A percentile compares a stretch with the other conserved stretches of the same genome.
phyloP scores from a whole-genome alignment of 2,888 invertebrate species.

The Drosophila siamana region DNA sequence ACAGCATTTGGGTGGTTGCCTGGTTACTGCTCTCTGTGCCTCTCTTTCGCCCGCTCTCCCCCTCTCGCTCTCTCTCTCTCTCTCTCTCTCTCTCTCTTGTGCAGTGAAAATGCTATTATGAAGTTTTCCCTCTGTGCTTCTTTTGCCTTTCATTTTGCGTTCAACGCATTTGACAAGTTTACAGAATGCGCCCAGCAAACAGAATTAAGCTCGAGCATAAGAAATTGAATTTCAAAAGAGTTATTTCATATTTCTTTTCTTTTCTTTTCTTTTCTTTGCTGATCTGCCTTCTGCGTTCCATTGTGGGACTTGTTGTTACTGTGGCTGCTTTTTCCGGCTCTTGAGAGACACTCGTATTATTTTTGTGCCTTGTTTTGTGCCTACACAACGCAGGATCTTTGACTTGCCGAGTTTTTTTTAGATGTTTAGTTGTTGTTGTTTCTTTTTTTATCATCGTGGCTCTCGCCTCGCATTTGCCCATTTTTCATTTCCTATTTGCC shows the following conservation, averaged over 20 bases:
- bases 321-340: constrained; percentile 1
- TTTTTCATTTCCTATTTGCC: constrained; percentile 33
- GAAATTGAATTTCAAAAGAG: constrained; percentile 78
- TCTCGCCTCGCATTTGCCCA: constrained; percentile 10
- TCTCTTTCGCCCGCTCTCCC: not conserved
- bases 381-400: not conserved
- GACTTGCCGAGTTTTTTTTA: constrained; percentile 21
- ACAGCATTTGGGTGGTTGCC: constrained; percentile 21
- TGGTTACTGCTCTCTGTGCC: not conserved
- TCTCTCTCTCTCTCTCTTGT: not conserved
- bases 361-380: not conserved
- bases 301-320: not conserved
- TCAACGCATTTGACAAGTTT: constrained; percentile 39
- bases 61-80: not conserved
- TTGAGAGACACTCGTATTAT: constrained; percentile 7
- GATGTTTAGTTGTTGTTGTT: constrained; percentile 44
- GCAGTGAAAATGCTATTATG: constrained; percentile 51
- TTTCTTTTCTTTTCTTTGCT: not conserved
- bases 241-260: constrained; percentile 50
- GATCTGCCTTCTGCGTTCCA: not conserved
- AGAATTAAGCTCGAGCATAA: constrained; percentile 67
- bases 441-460: constrained; percentile 22
- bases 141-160: constrained; percentile 1
- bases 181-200: constrained; percentile 51
- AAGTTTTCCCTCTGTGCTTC: constrained; percentile 32